Evolutionary conservation across 1,140 invertebrate genomes (phyloP), one percentile per base, ranked within the genome.

Genomic region (Heterodera carotae): DNA sequence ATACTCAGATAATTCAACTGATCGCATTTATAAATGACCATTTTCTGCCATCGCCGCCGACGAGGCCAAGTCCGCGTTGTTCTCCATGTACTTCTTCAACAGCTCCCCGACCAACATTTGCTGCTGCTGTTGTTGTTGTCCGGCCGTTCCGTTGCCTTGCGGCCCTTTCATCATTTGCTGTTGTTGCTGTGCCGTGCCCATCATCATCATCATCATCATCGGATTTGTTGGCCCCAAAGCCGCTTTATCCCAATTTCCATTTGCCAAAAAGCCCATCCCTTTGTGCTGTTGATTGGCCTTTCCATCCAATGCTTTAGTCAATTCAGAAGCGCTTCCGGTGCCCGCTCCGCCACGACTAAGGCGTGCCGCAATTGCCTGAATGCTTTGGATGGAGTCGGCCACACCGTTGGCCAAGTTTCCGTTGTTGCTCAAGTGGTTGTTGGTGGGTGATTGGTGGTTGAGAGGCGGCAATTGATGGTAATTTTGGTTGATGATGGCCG

Each of bases 71-170:
- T 66, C 62, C 62, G 62, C 27, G 62, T 66, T 66, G 62, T 66
- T 66, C 33, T 66, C 62, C 62, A 66, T 27, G 62, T 66, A 66
- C 62, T 66, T 66, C 62, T 66, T 66, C 29, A 66, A 34, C 62
- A 66, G 62, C 29, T 66, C 62, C 29, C 62, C 62, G 29, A 66
- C 62, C 62, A 66, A 12, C 62, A 66, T 27, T 34, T 29, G 62
- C 62, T 10, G 29, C 25, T 31, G 33, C 62, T 62, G 60, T 62
- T 34, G 29, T n/a, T n/a, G n/a, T n/a, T n/a, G n/a, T n/a, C n/a
- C n/a, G 25, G n/a, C 62, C 5, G 8, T 34, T 29, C 62, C 62
- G 62, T 66, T 66, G 62, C 3, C 62, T 27, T 31, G 25, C 29
- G 33, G 6, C 25, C 29, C 62, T 27, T 29, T 34, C 62, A 31